These are phyloP conservation scores for Apostichopus japonicus DNA, from an alignment of 35 echinoderm and acorn worm genomes.

Conservation along the genomic window DNA sequence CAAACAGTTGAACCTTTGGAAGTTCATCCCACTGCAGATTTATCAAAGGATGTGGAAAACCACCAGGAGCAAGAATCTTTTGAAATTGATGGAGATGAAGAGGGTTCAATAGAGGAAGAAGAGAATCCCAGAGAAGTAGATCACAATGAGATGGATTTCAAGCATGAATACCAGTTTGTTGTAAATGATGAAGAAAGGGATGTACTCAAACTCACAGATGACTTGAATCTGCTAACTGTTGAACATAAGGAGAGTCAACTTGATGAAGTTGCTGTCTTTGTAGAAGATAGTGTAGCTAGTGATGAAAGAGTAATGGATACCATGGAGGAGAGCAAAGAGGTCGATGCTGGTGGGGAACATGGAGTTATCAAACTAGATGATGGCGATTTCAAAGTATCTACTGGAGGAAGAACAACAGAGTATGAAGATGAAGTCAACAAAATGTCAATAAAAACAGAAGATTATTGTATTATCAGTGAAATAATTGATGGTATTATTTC, in stretches of 20 bases:
- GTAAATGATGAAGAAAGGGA: background rate
- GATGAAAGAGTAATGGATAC: background rate
- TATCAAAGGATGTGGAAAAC: no score
- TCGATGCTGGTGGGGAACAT: background rate
- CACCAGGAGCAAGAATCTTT: background rate
- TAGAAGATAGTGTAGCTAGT: background rate
- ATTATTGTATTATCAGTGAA: background rate
- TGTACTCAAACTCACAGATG: background rate
- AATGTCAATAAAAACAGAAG: background rate
- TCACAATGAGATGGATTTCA: constrained; percentile 40
- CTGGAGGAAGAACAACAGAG: background rate
- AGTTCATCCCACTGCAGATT: background rate
- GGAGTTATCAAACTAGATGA: background rate
- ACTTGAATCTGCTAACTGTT: background rate
- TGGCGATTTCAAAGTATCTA: background rate
- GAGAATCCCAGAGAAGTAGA: background rate
- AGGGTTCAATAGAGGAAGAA: background rate
- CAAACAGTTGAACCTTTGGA: background rate
- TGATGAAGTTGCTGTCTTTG: background rate
- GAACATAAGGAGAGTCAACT: background rate
- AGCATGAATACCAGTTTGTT: background rate
- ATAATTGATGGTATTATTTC: background rate
- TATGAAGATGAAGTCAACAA: background rate
- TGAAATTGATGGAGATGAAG: background rate
- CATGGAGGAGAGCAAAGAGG: background rate